Base-by-base conservation (phyloP, 2,113 vertebrate species). In the Hyla sarda region DNA sequence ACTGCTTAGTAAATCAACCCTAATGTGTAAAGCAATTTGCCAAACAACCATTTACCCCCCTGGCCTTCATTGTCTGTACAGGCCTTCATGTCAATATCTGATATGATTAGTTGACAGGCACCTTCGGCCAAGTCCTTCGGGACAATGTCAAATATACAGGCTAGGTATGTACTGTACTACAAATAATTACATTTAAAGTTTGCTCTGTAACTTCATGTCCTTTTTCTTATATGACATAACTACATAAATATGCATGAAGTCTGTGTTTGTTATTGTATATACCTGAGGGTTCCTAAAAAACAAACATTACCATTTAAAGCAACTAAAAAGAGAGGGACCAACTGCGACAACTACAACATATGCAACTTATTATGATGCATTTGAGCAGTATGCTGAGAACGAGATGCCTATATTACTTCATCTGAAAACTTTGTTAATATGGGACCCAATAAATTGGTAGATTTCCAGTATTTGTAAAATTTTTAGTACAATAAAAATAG, bases 331-430 rank as follows among this genome's bases (percentile, higher is more conserved):
- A 90, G 82, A 60, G 28, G 87, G 89, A 87, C 86, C 89, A 88
- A 75, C 28, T 88, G 78, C 56, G 83, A 89, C 87, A 90, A 89
- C 88, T 69, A 41, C 85, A 88, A 85, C 89, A 92, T 81, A 87
- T 90, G 88, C 87, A 90, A 75, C 88, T 84, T 90, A 88, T 91
- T 88, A 91, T 87, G 89, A 90, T 87, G 87, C 65, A 87, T 83
- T 92, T 89, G 88, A 89, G 88, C 90, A 77, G 73, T 90, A 89
- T 91, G 86, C 82, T 73, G 86, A 82, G 82, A 87, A 85, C 81
- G 88, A 78, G 47, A 87, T 83, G 81, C 88, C 89, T 89, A 88
- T 89, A 87, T 90, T 89, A 60, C 89, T 89, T 83, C 50, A 89
- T 90, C 88, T 86, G 80, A 89, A 69, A 82, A 87, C 86, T 86